Evolutionary conservation across 2,888 invertebrate species (phyloP), one percentile per base, ranked within the genome.

Genomic region (Lysandra coridon): DNA sequence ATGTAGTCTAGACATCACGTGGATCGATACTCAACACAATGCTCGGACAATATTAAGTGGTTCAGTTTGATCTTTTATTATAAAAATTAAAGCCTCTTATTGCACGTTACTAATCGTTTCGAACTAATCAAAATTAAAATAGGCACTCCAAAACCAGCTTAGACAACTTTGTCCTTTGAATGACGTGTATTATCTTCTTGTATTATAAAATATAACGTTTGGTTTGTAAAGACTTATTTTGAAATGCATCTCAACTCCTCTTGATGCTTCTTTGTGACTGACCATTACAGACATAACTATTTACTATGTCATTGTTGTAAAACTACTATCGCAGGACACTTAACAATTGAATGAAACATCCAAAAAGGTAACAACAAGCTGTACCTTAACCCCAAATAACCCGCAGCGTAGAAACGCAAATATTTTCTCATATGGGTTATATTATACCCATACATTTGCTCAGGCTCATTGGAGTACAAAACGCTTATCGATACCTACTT

Each of bases 401-500:
- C n/a, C n/a, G n/a, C n/a, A 5, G 7, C 62, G 10, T 30, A 17
- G 64, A 64, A 64, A 64, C 30, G 64, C 7, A 30, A 64, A 64
- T 5, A 64, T 64, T 17, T 69, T 69, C 69, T 14, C 69, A 69
- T 69, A 69, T 14, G 33, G 33, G 5, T 37, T 69, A 69, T 37
- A 69, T 33, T 69, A 69, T 69, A 30, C 12, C 33, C 69, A 33
- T 69, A 33, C 33, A 69, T 69, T 69, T 69, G 17, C 37, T 69
- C 33, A 33, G 69, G 33, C 69, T 69, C 33, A 69, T 69, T 69
- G 69, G 69, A 33, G 4, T 69, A 69, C 69, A 69, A 69, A 69
- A 69, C 69, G 69, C 17, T 69, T 69, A 69, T 69, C 69, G 69
- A 69, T 69, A 69, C 69, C 17, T 14, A 69, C 33, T 69, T 69